A percentile compares a stretch with the other conserved stretches of the same genome.
phyloP scores from a whole-genome alignment of 2,113 vertebrate species.

The Nicator chloris region DNA sequence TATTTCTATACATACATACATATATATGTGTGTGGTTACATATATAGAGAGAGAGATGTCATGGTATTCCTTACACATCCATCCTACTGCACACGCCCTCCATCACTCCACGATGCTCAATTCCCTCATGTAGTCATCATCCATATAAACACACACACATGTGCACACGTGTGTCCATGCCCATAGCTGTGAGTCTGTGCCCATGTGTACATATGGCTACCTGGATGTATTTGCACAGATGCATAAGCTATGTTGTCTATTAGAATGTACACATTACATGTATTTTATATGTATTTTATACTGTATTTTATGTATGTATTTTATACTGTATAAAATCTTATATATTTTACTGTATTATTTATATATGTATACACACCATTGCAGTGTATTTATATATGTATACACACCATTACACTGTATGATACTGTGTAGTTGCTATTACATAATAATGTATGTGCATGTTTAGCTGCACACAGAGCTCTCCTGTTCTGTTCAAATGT shows the following conservation, averaged over 20 bases:
- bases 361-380: background rate
- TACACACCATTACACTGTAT: background rate
- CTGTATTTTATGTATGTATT: background rate
- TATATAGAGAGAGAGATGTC: background rate
- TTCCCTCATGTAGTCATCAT: background rate
- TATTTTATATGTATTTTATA: background rate
- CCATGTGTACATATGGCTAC: background rate
- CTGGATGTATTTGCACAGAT: background rate
- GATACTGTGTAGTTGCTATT: background rate
- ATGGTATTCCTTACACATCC: background rate
- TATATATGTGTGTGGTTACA: background rate
- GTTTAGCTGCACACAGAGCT: background rate
- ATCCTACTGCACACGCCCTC: background rate
- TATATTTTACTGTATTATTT: background rate
- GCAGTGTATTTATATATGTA: background rate
- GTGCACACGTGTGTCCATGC: background rate
- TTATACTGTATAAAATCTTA: too few relatives aligned
- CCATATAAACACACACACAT: background rate
- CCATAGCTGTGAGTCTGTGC: background rate
- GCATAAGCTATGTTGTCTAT: background rate
- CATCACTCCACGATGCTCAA: background rate
- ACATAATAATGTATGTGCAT: background rate
- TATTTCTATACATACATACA: background rate
- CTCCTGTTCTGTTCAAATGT: background rate
- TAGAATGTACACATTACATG: background rate